phyloP scores from a whole-genome alignment of 2,113 vertebrate genomes.

The Micromys minutus region DNA sequence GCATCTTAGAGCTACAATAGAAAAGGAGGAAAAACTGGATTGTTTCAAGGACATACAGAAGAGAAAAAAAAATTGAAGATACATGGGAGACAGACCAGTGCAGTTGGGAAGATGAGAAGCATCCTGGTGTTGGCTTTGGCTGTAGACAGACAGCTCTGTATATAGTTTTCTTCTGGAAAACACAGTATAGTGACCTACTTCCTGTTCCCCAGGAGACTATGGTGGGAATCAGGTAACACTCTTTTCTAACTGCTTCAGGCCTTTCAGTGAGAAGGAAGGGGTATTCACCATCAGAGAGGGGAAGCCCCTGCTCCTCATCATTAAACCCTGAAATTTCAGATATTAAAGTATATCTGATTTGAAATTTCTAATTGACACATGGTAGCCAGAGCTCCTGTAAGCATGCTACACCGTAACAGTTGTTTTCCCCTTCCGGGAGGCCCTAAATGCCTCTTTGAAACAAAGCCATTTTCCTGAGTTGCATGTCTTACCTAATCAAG shows the following conservation, averaged over 20 bases:
- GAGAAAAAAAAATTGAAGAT: not conserved
- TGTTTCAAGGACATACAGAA: not conserved
- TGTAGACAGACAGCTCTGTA: not conserved
- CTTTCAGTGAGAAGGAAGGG: not conserved
- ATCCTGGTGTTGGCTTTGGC: not conserved
- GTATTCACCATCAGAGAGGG: not conserved
- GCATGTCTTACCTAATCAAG: slow-evolving; percentile 52
- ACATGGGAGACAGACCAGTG: not conserved
- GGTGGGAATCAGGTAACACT: not conserved
- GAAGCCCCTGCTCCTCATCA: not conserved
- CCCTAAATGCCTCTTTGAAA: slow-evolving; percentile 32
- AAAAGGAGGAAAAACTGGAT: not conserved
- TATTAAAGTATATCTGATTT: not conserved
- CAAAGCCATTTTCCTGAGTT: slow-evolving; percentile 16
- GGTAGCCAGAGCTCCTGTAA: not conserved
- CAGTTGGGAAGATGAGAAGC: not conserved
- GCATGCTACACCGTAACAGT: not conserved
- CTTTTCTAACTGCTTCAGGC: not conserved
- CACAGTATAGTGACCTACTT: not conserved
- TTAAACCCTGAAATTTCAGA: not conserved
- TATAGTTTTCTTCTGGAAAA: not conserved
- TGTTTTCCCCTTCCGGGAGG: no score
- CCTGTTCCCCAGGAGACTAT: not conserved
- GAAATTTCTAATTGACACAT: not conserved
- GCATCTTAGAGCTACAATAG: not conserved